Evolutionary conservation across 35 echinoderm and acorn worm genomes (phyloP).

Genomic region (Heliocidaris erythrogramma): DNA sequence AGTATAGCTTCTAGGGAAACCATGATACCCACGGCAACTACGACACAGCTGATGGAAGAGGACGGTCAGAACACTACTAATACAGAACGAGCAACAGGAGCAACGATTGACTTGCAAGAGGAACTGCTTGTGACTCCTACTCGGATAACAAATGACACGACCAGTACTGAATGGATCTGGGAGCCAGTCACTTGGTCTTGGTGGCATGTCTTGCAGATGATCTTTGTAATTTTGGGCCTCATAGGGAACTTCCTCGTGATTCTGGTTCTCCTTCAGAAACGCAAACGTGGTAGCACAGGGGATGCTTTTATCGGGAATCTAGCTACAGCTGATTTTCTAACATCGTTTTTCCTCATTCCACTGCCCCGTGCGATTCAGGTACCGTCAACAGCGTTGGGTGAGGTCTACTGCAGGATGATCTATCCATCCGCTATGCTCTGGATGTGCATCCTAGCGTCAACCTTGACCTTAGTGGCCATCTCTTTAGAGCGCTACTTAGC

Average conservation of each 20-base stretch:
- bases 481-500: not conserved
- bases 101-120: too few relatives aligned
- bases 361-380: not conserved
- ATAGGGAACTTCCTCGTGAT: not conserved
- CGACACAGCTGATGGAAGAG: too few relatives aligned
- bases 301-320: not conserved
- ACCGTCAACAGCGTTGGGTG: not conserved
- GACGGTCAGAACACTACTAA: too few relatives aligned
- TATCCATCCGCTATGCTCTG: not conserved
- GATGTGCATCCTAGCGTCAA: not conserved
- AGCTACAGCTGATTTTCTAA: not conserved
- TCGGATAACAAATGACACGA: too few relatives aligned
- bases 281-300: not conserved
- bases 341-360: not conserved
- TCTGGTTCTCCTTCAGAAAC: not conserved
- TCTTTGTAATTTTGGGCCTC: not conserved
- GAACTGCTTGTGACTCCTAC: too few relatives aligned
- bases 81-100: too few relatives aligned
- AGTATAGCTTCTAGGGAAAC: too few relatives aligned
- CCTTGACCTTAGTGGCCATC: not conserved
- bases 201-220: not conserved
- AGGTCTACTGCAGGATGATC: not conserved
- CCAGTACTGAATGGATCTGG: not conserved
- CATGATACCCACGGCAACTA: too few relatives aligned
- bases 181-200: not conserved